Evolutionary conservation across 2,797 vertebrate species (phyloP).

Genomic region (Rousettus madagascariensis): DNA sequence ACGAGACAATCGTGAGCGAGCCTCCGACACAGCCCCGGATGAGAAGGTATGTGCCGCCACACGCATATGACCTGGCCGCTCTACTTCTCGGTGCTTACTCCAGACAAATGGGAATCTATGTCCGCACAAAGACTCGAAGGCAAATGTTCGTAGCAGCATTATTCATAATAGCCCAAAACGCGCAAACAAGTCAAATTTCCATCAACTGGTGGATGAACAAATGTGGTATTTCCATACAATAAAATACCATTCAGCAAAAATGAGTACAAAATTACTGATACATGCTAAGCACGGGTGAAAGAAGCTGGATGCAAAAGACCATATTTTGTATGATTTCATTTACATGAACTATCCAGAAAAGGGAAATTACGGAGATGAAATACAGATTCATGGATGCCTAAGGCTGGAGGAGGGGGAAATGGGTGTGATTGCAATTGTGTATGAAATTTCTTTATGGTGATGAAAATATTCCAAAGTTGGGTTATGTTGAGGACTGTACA

Average conservation of each 20-base stretch:
- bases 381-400: not conserved
- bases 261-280: not conserved
- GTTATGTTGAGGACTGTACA: not conserved
- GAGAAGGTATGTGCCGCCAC: not conserved
- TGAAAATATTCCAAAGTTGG: not conserved
- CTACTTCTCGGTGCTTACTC: not conserved
- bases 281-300: not conserved
- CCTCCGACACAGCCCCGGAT: not conserved
- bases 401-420: not conserved
- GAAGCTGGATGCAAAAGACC: not conserved
- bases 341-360: not conserved
- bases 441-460: not conserved
- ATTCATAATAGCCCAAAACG: not conserved
- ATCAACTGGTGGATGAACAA: not conserved
- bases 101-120: not conserved
- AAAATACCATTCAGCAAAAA: not conserved
- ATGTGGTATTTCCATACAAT: not conserved
- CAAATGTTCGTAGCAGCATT: not conserved
- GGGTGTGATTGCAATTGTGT: too few species aligned
- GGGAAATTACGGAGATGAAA: not conserved
- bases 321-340: not conserved
- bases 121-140: not conserved
- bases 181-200: not conserved
- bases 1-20: not conserved
- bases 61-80: not conserved